Percentiles rank a stretch among this genome's conserved stretches.
Conservation (phyloP, 1,140 invertebrate genomes). For the Cryptotermes secundus region DNA sequence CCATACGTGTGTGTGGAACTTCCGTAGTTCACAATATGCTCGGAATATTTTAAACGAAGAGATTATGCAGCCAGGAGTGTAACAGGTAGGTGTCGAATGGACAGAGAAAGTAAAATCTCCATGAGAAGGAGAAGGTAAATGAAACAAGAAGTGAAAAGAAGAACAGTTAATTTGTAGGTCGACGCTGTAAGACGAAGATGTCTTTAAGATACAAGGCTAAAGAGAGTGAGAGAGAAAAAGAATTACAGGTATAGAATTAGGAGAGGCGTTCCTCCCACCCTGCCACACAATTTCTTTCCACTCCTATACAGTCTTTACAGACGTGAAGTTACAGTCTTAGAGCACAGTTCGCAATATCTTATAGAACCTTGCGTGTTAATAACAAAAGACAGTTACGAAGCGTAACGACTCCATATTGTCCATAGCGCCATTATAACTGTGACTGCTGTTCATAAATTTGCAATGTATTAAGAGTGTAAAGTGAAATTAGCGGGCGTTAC, state of each 20-base stretch:
- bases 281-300: not conserved
- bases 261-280: not conserved
- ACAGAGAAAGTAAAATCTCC: not conserved
- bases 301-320: not conserved
- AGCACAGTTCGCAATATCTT: not conserved
- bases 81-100: constrained; percentile 9
- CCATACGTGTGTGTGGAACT: no score
- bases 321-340: not conserved
- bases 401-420: not conserved
- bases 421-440: no score
- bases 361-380: not conserved
- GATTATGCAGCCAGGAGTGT: not conserved
- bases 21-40: no score
- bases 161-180: not conserved
- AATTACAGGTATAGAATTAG: not conserved
- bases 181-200: not conserved
- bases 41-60: no score
- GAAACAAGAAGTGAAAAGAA: not conserved
- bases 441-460: no score
- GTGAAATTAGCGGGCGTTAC: no score
- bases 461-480: no score
- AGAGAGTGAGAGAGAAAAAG: not conserved
- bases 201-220: not conserved
- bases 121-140: not conserved
- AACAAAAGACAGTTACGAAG: not conserved